Conservation (phyloP, 1,140 invertebrate species). For the Solenopsis invicta region DNA sequence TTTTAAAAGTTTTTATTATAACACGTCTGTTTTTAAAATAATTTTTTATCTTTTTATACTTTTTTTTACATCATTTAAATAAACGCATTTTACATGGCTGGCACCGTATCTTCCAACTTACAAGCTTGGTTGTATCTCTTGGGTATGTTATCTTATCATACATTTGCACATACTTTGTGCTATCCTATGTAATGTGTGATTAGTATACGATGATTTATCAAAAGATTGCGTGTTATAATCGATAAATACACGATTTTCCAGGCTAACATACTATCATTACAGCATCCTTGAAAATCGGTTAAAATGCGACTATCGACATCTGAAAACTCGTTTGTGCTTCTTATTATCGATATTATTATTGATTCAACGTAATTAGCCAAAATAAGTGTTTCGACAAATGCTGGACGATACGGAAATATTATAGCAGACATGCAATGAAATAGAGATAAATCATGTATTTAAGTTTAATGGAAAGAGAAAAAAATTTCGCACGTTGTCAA, state of each 20-base stretch:
- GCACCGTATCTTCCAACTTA: neutral
- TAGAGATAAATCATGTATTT: neutral
- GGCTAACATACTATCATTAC: constrained; percentile 10
- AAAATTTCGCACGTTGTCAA: neutral
- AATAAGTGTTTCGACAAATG: constrained; percentile 1
- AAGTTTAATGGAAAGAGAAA: neutral
- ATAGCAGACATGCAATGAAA: neutral
- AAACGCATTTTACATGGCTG: neutral
- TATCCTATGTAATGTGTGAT: neutral
- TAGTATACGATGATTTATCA: neutral
- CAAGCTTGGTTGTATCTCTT: neutral
- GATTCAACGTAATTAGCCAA: neutral
- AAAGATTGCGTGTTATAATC: neutral
- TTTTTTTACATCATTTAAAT: constrained; percentile 1
- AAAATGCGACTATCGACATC: neutral
- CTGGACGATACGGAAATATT: neutral
- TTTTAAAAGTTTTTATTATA: neutral
- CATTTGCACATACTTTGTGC: neutral
- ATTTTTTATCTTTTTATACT: neutral
- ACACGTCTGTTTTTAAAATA: neutral
- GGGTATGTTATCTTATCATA: constrained; percentile 29
- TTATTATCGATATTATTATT: neutral
- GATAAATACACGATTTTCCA: constrained; percentile 19
- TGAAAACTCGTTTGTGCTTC: neutral
- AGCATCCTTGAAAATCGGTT: neutral